These are phyloP conservation scores for Drosophila crucigera DNA, from an alignment of 2,888 invertebrate genomes.

Conservation along the genomic window DNA sequence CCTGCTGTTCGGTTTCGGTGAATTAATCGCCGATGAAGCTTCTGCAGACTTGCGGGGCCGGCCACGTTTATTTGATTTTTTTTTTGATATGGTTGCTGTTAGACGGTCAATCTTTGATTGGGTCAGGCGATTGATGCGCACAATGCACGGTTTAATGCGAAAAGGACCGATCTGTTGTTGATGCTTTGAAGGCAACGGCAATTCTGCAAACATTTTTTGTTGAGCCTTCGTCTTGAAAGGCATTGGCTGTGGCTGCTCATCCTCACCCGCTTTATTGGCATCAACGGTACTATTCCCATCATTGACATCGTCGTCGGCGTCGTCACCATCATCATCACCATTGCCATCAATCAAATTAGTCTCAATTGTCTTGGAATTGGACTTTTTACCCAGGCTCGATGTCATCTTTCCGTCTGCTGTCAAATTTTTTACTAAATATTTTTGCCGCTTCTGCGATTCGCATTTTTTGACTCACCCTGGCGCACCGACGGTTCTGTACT, in stretches of 20 bases:
- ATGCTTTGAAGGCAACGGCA: neutral
- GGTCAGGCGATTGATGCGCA: conserved; percentile 52
- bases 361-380: neutral
- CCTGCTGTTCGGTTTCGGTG: neutral
- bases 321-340: neutral
- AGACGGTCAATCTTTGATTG: conserved; percentile 9
- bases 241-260: neutral
- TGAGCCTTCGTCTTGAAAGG: conserved; percentile 68
- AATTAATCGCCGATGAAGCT: neutral
- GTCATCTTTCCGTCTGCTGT: neutral
- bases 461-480: neutral
- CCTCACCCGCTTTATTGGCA: neutral
- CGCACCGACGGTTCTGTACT: neutral
- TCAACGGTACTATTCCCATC: neutral
- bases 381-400: neutral
- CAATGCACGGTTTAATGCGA: conserved; percentile 1
- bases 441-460: neutral
- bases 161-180: no score
- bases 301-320: neutral
- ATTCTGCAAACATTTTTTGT: conserved; percentile 66
- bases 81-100: neutral
- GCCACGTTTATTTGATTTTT: conserved; percentile 8
- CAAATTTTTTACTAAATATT: neutral
- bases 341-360: neutral
- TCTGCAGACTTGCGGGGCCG: conserved; percentile 12